Base-by-base conservation (phyloP, 2,113 vertebrate species). In the Eublepharis macularius region DNA sequence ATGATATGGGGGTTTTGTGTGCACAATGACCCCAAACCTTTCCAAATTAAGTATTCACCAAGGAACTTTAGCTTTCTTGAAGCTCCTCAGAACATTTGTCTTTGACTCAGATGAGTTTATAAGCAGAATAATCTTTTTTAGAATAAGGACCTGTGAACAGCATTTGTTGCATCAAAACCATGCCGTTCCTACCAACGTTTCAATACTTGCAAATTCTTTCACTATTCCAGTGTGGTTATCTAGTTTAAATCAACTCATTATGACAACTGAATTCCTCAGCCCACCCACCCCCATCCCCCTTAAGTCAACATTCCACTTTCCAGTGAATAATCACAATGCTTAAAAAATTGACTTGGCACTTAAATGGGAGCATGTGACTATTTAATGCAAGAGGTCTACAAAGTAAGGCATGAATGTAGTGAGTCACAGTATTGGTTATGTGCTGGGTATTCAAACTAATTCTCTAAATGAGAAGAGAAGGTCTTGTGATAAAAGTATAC, bases 351-450 rank as follows among this genome's bases (percentile, higher is more conserved):
- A 90, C 63, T 88, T 92, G 91, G 92, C 92, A 75, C 13, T 57
- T 75, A 43, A 66, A 80, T 87, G 91, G 86, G 83, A 92, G 88
- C 93, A 93, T 92, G 91, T 95, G 94, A 94, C 90, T 86, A 13
- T 51, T 82, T 90, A 92, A 93, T 92, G 90, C 92, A 74, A 80
- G 83, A 93, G 77, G 81, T 65, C 94, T 68, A 2, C 19, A 82
- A 89, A 49, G 83, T 32, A 85, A 86, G 79, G 81, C 76, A 45
- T 88, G 80, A 88, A 94, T 60, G 79, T 81, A 63, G 45, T 65
- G 3, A 79, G 77, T 84, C 14, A 41, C 89, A 91, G 39, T 90
- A 85, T 83, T 85, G 65, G 81, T 91, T 87, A 36, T 88, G 65
- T 0, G 0, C 63, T 0, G 0, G 80, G 88, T 88, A 85, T 89